Evolutionary conservation across 2,888 invertebrate genomes (phyloP).

Genomic region (Philereme transversata): DNA sequence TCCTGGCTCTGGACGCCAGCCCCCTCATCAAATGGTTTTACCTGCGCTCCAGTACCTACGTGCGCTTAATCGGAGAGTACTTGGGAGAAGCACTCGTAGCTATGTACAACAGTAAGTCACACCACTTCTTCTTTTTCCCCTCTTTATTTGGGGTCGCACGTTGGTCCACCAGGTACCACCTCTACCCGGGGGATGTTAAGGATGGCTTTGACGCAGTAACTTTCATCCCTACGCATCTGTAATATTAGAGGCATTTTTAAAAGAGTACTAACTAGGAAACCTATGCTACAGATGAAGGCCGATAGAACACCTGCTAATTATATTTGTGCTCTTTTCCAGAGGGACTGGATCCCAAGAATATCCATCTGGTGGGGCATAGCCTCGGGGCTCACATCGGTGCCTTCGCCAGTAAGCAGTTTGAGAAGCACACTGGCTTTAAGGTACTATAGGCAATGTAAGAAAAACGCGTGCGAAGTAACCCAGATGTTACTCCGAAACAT

Average conservation of each 20-base stretch:
- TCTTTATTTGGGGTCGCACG: no score
- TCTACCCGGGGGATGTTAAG: no score
- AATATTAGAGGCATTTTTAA: no score
- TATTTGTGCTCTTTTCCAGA: slow-evolving; percentile 42
- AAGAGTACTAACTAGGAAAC: no score
- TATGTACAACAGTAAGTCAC: slow-evolving; percentile 56
- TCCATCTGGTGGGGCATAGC: slow-evolving; percentile 73
- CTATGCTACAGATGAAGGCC: no score
- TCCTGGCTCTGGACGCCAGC: slow-evolving; percentile 73
- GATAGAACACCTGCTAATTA: no score
- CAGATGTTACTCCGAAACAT: no score
- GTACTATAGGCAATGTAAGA: neutral
- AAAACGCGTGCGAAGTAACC: no score
- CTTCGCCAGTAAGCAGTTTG: slow-evolving; percentile 62
- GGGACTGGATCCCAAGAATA: slow-evolving; percentile 51
- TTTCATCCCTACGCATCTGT: no score
- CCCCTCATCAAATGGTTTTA: slow-evolving; percentile 65
- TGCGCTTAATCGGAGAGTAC: slow-evolving; percentile 65
- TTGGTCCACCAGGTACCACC: no score
- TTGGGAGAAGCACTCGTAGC: slow-evolving; percentile 61
- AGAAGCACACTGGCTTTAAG: slow-evolving; percentile 48
- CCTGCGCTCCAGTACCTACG: slow-evolving; percentile 66
- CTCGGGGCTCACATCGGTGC: slow-evolving; percentile 69
- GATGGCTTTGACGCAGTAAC: no score
- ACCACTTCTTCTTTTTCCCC: no score